A percentile compares a stretch with the other conserved stretches of the same genome.
Evolutionary conservation across 2,113 vertebrate species (phyloP).

Genomic region (Orthonyx spaldingii): DNA sequence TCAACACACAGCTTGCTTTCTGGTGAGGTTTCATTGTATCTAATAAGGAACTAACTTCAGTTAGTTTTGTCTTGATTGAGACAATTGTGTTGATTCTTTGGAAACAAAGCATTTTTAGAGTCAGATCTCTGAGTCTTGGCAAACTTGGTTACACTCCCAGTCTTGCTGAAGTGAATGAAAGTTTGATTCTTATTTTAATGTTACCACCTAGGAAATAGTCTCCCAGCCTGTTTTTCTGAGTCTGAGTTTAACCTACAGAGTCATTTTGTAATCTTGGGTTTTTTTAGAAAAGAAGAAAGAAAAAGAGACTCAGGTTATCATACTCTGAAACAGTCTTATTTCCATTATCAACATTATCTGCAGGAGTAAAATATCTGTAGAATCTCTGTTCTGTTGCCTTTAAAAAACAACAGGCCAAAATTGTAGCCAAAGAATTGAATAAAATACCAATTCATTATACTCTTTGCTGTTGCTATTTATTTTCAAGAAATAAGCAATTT

Average conservation of each 20-base stretch:
- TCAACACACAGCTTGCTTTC: background rate
- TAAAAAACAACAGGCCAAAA: background rate
- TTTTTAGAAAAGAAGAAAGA: background rate
- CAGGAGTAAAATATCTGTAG: background rate
- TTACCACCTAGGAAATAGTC: background rate
- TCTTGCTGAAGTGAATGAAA: background rate
- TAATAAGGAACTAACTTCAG: background rate
- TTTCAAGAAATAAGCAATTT: background rate
- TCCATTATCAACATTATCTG: background rate
- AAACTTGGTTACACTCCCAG: background rate
- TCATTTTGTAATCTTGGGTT: accelerated
- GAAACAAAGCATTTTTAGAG: background rate
- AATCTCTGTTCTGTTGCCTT: background rate
- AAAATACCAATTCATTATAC: background rate
- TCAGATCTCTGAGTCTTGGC: background rate
- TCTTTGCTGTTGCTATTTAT: background rate
- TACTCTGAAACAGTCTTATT: background rate
- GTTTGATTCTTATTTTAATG: background rate
- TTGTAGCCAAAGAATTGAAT: background rate
- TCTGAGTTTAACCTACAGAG: background rate
- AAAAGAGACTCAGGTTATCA: background rate
- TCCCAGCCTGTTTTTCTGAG: background rate
- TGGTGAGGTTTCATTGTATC: background rate
- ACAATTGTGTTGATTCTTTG: background rate
- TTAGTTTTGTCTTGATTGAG: background rate